These are phyloP conservation scores for Lagenorhynchus albirostris DNA, from an alignment of 2,113 vertebrate species.

Conservation along the genomic window DNA sequence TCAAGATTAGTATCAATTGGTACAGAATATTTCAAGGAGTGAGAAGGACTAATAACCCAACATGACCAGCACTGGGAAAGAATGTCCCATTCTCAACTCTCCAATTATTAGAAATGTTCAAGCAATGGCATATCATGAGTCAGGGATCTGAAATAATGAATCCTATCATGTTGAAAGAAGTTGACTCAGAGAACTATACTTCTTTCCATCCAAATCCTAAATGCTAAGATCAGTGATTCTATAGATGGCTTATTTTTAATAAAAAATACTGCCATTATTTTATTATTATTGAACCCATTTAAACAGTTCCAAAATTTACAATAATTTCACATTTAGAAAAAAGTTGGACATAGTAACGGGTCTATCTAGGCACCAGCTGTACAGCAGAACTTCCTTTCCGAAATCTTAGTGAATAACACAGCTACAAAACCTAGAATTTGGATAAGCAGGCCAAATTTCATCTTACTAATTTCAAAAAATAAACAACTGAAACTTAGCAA, in stretches of 20 bases:
- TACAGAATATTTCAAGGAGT: background rate
- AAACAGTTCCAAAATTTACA: background rate
- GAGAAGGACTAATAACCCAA: background rate
- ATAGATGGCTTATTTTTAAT: background rate
- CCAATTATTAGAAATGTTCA: background rate
- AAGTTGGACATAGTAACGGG: background rate
- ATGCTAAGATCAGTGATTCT: background rate
- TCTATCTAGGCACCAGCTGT: background rate
- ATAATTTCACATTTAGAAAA: conserved; percentile 26
- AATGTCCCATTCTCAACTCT: background rate
- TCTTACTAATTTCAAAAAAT: conserved; percentile 28
- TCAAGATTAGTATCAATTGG: background rate
- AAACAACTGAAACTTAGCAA: conserved; percentile 1
- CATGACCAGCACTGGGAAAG: background rate
- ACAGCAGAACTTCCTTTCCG: background rate
- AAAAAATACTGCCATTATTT: background rate
- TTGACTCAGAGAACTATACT: background rate
- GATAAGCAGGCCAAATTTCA: conserved; percentile 5
- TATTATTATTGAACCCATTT: background rate
- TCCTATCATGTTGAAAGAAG: background rate
- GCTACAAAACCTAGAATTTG: background rate
- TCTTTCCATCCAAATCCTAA: background rate
- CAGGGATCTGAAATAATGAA: background rate
- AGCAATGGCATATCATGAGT: background rate
- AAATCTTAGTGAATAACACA: background rate